These are phyloP conservation scores for Ciconia maguari DNA, from an alignment of 2,113 vertebrate species.

Conservation along the genomic window DNA sequence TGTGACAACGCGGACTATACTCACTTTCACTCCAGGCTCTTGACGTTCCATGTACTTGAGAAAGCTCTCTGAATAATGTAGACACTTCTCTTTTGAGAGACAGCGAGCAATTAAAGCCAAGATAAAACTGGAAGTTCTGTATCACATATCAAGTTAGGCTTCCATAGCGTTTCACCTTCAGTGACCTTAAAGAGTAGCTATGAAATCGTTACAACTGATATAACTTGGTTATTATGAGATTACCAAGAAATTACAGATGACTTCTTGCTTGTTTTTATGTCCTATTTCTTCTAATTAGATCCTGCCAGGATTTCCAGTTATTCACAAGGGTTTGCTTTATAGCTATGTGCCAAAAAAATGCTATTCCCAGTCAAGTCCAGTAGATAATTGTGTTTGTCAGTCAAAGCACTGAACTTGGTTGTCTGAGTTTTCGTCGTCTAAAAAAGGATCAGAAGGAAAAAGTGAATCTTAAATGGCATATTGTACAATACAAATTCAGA, in stretches of 20 bases:
- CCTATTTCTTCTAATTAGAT: neutral
- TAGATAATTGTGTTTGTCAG: neutral
- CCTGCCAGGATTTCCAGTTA: conserved; percentile 36
- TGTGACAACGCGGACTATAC: neutral
- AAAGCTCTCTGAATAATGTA: neutral
- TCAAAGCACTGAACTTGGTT: neutral
- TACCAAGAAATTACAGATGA: neutral
- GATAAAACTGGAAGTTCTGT: neutral
- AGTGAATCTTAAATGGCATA: neutral
- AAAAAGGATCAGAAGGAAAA: neutral
- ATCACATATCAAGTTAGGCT: neutral
- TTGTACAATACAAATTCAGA: neutral
- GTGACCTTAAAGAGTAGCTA: neutral
- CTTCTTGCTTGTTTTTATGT: neutral
- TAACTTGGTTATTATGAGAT: neutral
- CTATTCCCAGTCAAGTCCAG: neutral
- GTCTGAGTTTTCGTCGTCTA: neutral
- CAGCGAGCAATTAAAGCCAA: neutral
- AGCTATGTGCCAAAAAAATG: neutral
- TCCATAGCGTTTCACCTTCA: neutral
- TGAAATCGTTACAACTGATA: neutral
- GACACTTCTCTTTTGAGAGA: neutral
- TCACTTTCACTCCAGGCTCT: neutral
- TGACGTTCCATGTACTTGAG: conserved; percentile 28
- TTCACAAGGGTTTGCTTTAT: neutral